Evolutionary conservation across 2,888 invertebrate species (phyloP).

Genomic region (Amphipoea oculea): DNA sequence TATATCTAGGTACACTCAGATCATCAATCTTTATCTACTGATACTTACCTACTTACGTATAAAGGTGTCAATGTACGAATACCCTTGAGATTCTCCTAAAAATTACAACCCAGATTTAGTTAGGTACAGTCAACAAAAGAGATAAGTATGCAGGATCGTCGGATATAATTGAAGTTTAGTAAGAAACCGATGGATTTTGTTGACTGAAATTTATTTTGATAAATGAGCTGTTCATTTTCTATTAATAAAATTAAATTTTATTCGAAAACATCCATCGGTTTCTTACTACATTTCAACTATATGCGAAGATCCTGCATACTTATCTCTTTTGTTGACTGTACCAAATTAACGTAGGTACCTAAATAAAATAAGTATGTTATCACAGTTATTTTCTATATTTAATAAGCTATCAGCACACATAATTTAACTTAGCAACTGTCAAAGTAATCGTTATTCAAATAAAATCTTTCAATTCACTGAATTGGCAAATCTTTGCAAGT

Average conservation of each 20-base stretch:
- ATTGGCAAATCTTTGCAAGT: conserved; percentile 1
- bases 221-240: no score
- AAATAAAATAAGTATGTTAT: background rate
- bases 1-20: conserved; percentile 30
- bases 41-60: background rate
- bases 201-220: no score
- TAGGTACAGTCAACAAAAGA: background rate
- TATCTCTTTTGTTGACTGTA: background rate
- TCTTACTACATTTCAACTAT: no score
- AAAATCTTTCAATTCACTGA: conserved; percentile 34
- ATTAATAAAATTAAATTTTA: no score
- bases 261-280: no score
- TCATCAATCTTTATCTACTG: conserved; percentile 38
- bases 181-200: no score
- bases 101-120: conserved; percentile 1
- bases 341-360: background rate
- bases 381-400: background rate
- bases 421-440: conserved; percentile 7
- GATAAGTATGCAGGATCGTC: no score
- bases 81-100: conserved; percentile 11
- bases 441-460: conserved; percentile 18
- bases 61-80: conserved; percentile 36
- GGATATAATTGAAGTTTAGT: no score
- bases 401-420: background rate
- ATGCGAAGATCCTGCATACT: no score